phyloP scores from a whole-genome alignment of 1,140 invertebrate genomes.

The Melitaea cinxia region DNA sequence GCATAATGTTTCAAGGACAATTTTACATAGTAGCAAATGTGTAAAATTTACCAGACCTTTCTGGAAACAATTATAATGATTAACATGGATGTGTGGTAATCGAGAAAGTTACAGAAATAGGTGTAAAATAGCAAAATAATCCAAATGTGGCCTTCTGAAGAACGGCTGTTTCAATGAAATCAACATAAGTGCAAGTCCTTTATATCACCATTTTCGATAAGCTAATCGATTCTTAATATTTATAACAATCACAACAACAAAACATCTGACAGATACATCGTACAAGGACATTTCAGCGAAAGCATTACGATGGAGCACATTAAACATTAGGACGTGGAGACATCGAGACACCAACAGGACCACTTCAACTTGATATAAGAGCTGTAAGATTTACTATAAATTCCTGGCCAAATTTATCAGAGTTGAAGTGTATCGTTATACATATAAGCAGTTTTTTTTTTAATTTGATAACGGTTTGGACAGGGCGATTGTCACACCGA shows the following conservation, averaged over 20 bases:
- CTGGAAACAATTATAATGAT: slow-evolving; percentile 13
- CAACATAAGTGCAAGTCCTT: slow-evolving; percentile 29
- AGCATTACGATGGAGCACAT: slow-evolving; percentile 66
- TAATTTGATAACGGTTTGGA: slow-evolving; percentile 65
- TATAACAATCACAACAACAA: slow-evolving; percentile 54
- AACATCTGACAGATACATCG: slow-evolving; percentile 47
- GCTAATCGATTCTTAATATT: slow-evolving; percentile 42
- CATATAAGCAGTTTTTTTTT: slow-evolving; percentile 45
- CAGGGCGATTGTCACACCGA: slow-evolving; percentile 76
- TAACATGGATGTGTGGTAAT: slow-evolving; percentile 39
- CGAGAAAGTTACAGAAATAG: slow-evolving; percentile 28
- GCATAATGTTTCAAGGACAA: slow-evolving; percentile 60
- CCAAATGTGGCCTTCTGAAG: slow-evolving; percentile 41
- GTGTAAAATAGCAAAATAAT: slow-evolving; percentile 56
- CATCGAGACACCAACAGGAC: slow-evolving; percentile 46
- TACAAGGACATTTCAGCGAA: slow-evolving; percentile 59
- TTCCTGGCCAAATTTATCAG: slow-evolving; percentile 10
- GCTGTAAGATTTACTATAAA: background rate
- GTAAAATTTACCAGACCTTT: slow-evolving; percentile 50
- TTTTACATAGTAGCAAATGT: slow-evolving; percentile 69
- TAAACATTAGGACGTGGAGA: slow-evolving; percentile 46
- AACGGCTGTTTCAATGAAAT: slow-evolving; percentile 26
- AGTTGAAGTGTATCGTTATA: slow-evolving; percentile 55
- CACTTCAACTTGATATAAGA: slow-evolving; percentile 53
- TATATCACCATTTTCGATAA: slow-evolving; percentile 70